phyloP scores from a whole-genome alignment of 2,888 invertebrate species.

The Rambutsinella grinnellia region DNA sequence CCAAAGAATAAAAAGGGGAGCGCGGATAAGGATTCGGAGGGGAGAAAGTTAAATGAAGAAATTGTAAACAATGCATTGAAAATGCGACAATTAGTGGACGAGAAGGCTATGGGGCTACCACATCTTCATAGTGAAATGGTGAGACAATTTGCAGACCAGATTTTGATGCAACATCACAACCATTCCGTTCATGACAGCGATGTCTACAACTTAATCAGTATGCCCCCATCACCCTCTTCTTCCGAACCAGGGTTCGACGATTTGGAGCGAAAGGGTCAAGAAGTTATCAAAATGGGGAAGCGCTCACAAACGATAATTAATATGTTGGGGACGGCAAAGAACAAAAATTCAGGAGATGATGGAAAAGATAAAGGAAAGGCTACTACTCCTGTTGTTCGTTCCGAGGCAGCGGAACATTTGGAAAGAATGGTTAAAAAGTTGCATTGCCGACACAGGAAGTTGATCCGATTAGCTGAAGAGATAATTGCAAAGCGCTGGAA shows the following conservation, averaged over 20 bases:
- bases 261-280: neutral
- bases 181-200: neutral
- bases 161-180: neutral
- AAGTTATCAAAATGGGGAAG: neutral
- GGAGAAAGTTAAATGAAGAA: neutral
- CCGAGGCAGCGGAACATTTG: neutral
- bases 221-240: neutral
- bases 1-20: too few relatives aligned
- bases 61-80: neutral
- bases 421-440: constrained; percentile 4
- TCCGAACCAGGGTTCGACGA: neutral
- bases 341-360: too few relatives aligned
- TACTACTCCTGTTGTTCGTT: neutral
- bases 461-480: constrained; percentile 8
- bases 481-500: constrained; percentile 16
- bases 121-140: neutral
- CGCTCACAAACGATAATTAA: neutral
- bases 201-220: neutral
- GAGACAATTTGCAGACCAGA: neutral
- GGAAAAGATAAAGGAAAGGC: neutral
- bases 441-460: constrained; percentile 4
- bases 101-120: constrained; percentile 4
- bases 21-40: neutral
- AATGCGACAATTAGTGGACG: neutral
- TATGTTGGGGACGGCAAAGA: neutral